phyloP scores from a whole-genome alignment of 1,140 invertebrate species.

The Pseudomyrmex pallidus region DNA sequence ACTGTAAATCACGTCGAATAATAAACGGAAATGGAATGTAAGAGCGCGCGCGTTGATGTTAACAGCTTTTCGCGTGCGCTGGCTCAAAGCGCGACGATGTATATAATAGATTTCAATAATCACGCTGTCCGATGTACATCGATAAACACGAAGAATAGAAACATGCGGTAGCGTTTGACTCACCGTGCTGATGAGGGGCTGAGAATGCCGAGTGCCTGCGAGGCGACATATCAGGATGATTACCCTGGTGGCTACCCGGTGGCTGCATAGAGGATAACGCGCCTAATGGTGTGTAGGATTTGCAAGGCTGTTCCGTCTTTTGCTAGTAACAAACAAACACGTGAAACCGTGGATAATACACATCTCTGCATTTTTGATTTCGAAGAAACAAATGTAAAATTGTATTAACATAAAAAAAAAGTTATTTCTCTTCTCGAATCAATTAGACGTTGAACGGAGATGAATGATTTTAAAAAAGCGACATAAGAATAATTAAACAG shows the following conservation, averaged over 20 bases:
- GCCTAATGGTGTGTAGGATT: conserved; percentile 92
- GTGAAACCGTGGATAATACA: background rate
- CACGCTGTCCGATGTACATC: background rate
- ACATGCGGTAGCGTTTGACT: conserved; percentile 68
- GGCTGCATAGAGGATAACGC: conserved; percentile 95
- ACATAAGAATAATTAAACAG: too few relatives aligned
- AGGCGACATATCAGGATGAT: conserved; percentile 85
- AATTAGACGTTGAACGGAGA: background rate
- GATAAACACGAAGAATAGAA: conserved; percentile 39
- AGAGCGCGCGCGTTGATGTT: background rate
- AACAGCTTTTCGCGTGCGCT: background rate
- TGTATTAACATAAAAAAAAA: background rate
- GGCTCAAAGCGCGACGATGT: background rate
- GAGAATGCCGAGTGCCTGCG: conserved; percentile 84
- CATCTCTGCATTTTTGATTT: background rate
- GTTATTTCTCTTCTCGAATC: background rate
- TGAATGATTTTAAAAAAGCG: too few relatives aligned
- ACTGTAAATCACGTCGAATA: conserved; percentile 37
- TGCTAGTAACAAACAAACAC: conserved; percentile 58
- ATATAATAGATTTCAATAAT: conserved; percentile 19
- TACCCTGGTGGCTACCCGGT: conserved; percentile 86
- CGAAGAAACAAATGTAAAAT: background rate
- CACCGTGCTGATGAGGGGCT: conserved; percentile 84
- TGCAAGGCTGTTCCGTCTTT: conserved; percentile 85
- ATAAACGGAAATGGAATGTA: background rate